These are phyloP conservation scores for Blastobasis adustella DNA, from an alignment of 2,888 invertebrate species.

Conservation along the genomic window DNA sequence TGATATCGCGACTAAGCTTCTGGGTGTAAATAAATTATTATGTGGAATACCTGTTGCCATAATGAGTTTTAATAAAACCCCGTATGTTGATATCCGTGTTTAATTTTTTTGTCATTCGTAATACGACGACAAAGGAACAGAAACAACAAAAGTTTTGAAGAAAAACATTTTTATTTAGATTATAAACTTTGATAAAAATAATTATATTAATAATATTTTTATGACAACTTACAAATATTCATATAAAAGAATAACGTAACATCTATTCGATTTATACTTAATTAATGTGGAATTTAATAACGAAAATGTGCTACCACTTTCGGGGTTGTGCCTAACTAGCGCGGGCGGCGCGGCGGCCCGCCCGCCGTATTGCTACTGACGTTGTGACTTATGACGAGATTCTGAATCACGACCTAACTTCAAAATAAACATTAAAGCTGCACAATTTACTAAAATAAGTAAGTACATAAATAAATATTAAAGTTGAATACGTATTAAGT, in stretches of 20 bases:
- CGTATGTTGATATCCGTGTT: slow-evolving; percentile 11
- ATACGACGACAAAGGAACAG: slow-evolving; percentile 21
- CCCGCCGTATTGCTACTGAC: slow-evolving; percentile 65
- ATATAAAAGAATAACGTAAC: slow-evolving; percentile 75
- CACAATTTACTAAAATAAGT: slow-evolving; percentile 68
- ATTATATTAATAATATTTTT: slow-evolving; percentile 76
- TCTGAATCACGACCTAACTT: slow-evolving; percentile 74
- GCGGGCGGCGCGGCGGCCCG: slow-evolving; percentile 25
- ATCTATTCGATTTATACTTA: slow-evolving; percentile 70
- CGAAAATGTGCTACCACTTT: slow-evolving; percentile 71
- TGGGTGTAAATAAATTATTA: slow-evolving; percentile 34
- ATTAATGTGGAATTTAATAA: slow-evolving; percentile 62
- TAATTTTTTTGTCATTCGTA: slow-evolving; percentile 5
- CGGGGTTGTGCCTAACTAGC: slow-evolving; percentile 65
- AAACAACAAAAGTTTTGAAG: slow-evolving; percentile 61
- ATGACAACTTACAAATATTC: slow-evolving; percentile 75
- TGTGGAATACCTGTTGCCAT: slow-evolving; percentile 34
- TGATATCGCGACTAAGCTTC: slow-evolving; percentile 46
- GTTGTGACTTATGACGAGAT: slow-evolving; percentile 75
- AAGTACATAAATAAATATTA: slow-evolving; percentile 67
- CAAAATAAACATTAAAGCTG: slow-evolving; percentile 75
- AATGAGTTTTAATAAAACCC: slow-evolving; percentile 24
- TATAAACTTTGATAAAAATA: slow-evolving; percentile 77
- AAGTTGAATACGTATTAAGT: slow-evolving; percentile 47
- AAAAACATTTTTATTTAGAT: slow-evolving; percentile 76